phyloP scores from a whole-genome alignment of 1,140 invertebrate genomes.

The Pemphigus obesinymphae region DNA sequence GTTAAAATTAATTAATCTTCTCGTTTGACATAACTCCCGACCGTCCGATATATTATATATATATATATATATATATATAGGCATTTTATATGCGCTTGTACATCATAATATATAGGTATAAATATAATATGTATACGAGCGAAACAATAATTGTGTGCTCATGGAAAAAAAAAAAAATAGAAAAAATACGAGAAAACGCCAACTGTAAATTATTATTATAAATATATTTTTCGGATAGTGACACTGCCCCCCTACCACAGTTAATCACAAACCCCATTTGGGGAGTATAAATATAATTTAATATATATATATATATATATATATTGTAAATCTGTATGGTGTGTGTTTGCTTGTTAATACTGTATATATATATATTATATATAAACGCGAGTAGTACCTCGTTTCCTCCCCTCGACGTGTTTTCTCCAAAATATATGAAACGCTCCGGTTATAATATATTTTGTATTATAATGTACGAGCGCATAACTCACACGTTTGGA shows the following conservation, averaged over 20 bases:
- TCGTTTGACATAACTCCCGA: constrained; percentile 1
- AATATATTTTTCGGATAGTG: not conserved
- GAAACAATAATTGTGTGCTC: not conserved
- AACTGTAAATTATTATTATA: constrained; percentile 8
- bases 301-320: not conserved
- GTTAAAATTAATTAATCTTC: constrained; percentile 35
- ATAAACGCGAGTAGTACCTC: no score
- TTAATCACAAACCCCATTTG: not conserved
- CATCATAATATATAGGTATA: no score
- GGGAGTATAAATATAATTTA: not conserved
- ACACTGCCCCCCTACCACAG: no score
- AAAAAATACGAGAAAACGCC: not conserved
- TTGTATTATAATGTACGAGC: not conserved
- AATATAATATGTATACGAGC: not conserved
- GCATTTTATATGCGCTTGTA: not conserved
- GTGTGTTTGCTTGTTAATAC: not conserved
- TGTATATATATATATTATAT: no score
- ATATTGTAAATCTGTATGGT: no score
- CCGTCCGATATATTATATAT: not conserved
- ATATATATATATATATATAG: not conserved
- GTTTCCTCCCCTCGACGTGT: no score
- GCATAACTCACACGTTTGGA: not conserved
- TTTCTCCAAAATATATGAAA: not conserved
- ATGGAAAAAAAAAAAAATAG: not conserved
- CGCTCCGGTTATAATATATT: not conserved